Percentiles rank a stretch among this genome's conserved stretches.
These are phyloP conservation scores for Diadumene lineata DNA, from an alignment of 92 coral and sea anemone genomes.

Conservation along the genomic window DNA sequence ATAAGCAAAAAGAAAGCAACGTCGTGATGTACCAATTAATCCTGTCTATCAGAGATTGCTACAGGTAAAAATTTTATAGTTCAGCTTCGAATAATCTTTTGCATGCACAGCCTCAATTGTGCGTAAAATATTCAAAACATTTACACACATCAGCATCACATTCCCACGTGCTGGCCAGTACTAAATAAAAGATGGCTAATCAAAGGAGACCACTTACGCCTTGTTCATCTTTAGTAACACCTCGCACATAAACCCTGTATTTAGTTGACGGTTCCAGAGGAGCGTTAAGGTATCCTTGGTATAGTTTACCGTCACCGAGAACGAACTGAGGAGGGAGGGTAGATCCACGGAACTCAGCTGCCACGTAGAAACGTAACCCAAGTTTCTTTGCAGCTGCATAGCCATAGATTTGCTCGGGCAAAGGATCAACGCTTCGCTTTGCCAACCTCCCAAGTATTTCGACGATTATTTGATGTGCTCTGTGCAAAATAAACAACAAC, in stretches of 20 bases:
- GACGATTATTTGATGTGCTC: constrained; percentile 79
- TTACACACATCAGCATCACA: too few relatives aligned
- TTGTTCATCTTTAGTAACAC: constrained; percentile 44
- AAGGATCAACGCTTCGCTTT: constrained; percentile 35
- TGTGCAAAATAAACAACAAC: constrained; percentile 12
- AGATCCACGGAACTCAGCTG: constrained; percentile 61
- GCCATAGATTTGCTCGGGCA: constrained; percentile 31
- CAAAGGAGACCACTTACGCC: constrained; percentile 76
- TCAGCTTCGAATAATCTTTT: too few relatives aligned
- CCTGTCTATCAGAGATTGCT: too few relatives aligned
- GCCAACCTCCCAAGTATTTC: constrained; percentile 21
- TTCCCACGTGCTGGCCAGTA: too few relatives aligned
- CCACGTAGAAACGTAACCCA: constrained; percentile 59
- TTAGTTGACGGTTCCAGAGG: constrained; percentile 65
- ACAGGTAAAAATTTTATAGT: too few relatives aligned
- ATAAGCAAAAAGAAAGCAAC: too few relatives aligned
- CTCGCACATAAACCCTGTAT: constrained; percentile 75
- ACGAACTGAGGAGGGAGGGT: constrained; percentile 40
- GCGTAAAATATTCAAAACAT: too few relatives aligned
- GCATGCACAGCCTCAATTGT: too few relatives aligned
- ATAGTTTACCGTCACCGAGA: constrained; percentile 71
- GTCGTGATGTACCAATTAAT: too few relatives aligned
- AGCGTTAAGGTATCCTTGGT: constrained; percentile 60
- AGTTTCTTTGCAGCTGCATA: constrained; percentile 38
- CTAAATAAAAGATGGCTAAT: too few relatives aligned